Conservation (phyloP, 2,888 invertebrate genomes). For the Ophion ventricosus region DNA sequence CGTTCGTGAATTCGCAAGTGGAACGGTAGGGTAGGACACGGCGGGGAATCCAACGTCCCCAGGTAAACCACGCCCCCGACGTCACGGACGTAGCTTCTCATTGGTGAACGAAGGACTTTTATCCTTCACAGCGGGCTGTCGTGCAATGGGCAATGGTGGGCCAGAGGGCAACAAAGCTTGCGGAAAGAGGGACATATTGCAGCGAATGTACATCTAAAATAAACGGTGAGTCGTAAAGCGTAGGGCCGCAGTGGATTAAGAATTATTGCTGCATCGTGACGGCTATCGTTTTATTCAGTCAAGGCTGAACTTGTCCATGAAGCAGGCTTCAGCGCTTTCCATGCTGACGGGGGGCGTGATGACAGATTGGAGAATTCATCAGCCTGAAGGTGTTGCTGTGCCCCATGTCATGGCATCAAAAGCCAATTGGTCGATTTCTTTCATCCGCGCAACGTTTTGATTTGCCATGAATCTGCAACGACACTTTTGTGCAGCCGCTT, state of each 20-base stretch:
- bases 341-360: too few relatives aligned
- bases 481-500: background rate
- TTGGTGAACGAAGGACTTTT: constrained; percentile 70
- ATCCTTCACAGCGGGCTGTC: constrained; percentile 48
- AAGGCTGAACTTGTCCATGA: background rate
- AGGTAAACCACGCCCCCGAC: constrained; percentile 72
- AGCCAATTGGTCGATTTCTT: background rate
- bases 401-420: too few relatives aligned
- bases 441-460: background rate
- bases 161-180: constrained; percentile 16
- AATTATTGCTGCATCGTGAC: constrained; percentile 23
- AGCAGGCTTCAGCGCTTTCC: background rate
- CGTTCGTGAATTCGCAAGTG: constrained; percentile 75
- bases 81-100: constrained; percentile 57
- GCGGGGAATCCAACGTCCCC: constrained; percentile 60
- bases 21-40: constrained; percentile 26
- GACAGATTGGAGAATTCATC: too few relatives aligned
- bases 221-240: constrained; percentile 41
- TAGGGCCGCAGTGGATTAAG: constrained; percentile 41
- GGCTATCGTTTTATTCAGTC: background rate
- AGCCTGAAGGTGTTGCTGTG: too few relatives aligned
- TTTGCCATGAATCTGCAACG: background rate
- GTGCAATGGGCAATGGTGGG: constrained; percentile 37
- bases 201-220: constrained; percentile 79
- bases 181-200: constrained; percentile 69